Base-by-base conservation (phyloP, 2,797 vertebrate species). In the Triplophysa bombifrons region DNA sequence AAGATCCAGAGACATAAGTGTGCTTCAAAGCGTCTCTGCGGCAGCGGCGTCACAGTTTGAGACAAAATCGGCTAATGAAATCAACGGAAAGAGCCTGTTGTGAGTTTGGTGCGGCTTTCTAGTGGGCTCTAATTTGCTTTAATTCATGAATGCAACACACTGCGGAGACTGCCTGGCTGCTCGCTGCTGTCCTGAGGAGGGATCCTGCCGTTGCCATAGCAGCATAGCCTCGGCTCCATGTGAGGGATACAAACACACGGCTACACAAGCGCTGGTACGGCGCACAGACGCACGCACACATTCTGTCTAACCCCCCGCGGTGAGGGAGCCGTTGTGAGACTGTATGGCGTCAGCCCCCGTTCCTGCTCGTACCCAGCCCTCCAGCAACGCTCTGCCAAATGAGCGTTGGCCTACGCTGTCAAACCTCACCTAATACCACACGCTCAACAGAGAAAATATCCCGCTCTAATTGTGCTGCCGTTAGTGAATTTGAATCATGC, bases 151-250 rank as follows among this genome's bases (percentile, higher is more conserved):
- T 85, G 90, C 90, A 92, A 87, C 87, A 88, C 88, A 88, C 90
- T 82, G 89, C 55, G 81, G 88, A 87, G 86, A 90, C 86, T 86
- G 68, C 27, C 81, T 85, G 82, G 84, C 86, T 88, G 87, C 90
- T 92, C 90, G 88, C 90, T 93, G 88, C 90, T 87, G 89, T 90
- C 91, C 89, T 87, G 87, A 85, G 91, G 92, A 91, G 89, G 83
- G 83, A 90, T 91, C 90, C 88, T 83, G 74, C 20, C 41, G 94
- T 96, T 95, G 88, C 94, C 93, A 93, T 95, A 85, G 94, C 91
- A 95, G 94, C 95, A 9, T 85, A 73, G 90, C 88, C 85, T 86
- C 83, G 81, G 88, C 85, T 88, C 88, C 88, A 87, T 68, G 82
- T 85, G 78, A 67, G 81, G 84, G 66, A 83, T 78, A 76, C 83